phyloP scores from a whole-genome alignment of 2,888 invertebrate genomes.

The Phytoseiulus persimilis region DNA sequence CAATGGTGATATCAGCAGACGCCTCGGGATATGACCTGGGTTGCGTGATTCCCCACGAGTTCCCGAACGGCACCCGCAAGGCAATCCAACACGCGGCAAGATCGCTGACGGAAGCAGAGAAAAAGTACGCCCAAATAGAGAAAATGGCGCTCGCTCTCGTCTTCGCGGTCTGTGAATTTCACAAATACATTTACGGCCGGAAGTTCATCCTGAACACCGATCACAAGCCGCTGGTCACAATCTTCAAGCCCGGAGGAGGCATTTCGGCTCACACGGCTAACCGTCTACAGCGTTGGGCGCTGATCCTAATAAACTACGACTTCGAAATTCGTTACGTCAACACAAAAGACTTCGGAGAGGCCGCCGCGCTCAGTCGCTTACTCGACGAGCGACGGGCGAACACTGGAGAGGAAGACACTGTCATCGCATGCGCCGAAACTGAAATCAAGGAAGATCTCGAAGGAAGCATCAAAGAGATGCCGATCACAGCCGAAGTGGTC shows the following conservation, averaged over 20 bases:
- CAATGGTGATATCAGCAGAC: conserved; percentile 48
- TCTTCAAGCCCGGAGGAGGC: no score
- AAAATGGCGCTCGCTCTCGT: conserved; percentile 49
- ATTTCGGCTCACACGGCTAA: conserved; percentile 47
- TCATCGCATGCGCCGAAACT: no score
- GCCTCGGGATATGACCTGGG: conserved; percentile 48
- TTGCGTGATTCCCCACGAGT: conserved; percentile 47
- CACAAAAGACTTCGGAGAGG: conserved; percentile 47
- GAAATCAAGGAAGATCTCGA: no score
- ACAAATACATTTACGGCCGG: conserved; percentile 46
- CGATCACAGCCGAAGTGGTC: conserved; percentile 32
- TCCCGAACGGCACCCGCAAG: conserved; percentile 50
- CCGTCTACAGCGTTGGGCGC: conserved; percentile 47
- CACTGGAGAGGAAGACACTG: no score
- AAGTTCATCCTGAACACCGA: conserved; percentile 50
- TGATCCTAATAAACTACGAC: conserved; percentile 48
- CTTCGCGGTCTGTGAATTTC: conserved; percentile 42
- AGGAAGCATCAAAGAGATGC: background rate
- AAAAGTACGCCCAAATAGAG: conserved; percentile 46
- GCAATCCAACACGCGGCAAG: conserved; percentile 46
- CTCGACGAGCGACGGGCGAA: background rate
- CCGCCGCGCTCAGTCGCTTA: conserved; percentile 48
- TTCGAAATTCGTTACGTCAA: conserved; percentile 48
- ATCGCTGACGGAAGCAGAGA: conserved; percentile 44
- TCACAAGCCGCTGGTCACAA: conserved; percentile 49